Conservation (phyloP, 2,797 vertebrate species). For the Astyanax mexicanus region DNA sequence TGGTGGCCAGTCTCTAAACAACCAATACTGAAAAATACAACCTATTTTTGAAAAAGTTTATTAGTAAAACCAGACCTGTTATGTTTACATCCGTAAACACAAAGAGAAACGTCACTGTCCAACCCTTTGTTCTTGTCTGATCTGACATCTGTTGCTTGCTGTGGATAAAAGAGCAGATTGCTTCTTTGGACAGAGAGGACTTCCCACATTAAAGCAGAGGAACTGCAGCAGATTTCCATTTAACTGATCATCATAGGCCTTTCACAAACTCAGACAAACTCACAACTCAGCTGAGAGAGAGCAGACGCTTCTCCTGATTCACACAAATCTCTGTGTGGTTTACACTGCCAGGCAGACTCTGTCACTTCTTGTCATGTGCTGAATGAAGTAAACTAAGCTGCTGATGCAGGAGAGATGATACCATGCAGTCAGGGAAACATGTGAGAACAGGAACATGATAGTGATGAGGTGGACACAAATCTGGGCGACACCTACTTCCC, state of each 20-base stretch:
- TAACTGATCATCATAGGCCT: neutral
- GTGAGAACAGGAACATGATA: constrained; percentile 23
- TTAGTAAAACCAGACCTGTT: too few species aligned
- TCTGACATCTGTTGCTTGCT: neutral
- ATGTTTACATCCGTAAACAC: too few species aligned
- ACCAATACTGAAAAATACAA: too few species aligned
- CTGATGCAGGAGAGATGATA: constrained; percentile 25
- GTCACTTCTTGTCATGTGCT: constrained; percentile 21
- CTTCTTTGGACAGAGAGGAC: constrained; percentile 5
- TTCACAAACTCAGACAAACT: neutral
- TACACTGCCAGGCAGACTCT: neutral
- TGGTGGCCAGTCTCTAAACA: too few species aligned
- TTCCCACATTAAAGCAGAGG: constrained; percentile 46
- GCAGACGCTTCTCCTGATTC: constrained; percentile 23
- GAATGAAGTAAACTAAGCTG: constrained; percentile 23
- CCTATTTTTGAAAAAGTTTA: too few species aligned
- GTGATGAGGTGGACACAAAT: constrained; percentile 30
- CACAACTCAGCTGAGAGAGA: neutral
- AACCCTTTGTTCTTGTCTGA: neutral
- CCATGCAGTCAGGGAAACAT: constrained; percentile 24
- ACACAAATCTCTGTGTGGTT: neutral
- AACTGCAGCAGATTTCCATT: neutral
- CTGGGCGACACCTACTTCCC: neutral
- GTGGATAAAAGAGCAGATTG: neutral
- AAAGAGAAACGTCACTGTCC: neutral